A percentile compares a stretch with the other conserved stretches of the same genome.
phyloP scores from a whole-genome alignment of 2,888 invertebrate species.

The Tipula unca region DNA sequence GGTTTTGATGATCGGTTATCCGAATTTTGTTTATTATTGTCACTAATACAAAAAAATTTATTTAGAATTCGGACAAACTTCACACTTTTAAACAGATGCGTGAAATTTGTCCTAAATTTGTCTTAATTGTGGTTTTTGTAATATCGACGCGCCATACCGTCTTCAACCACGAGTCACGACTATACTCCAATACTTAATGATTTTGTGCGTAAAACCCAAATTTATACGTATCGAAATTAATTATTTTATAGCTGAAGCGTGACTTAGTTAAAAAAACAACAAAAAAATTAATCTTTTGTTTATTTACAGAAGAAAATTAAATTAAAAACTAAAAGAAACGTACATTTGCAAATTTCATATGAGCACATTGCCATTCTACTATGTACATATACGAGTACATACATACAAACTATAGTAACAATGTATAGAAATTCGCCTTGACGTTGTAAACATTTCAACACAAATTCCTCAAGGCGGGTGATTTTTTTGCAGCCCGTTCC shows the following conservation, averaged over 20 bases:
- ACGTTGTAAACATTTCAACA: background rate
- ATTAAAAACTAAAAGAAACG: background rate
- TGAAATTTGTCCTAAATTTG: too few species aligned
- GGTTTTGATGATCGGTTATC: too few species aligned
- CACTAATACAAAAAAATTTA: too few species aligned
- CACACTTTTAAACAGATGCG: too few species aligned
- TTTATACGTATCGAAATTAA: background rate
- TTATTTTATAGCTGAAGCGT: background rate
- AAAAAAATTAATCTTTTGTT: conserved; percentile 1
- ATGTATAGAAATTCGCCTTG: background rate
- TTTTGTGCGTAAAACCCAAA: background rate
- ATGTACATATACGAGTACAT: background rate
- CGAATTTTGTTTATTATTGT: too few species aligned
- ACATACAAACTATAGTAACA: background rate
- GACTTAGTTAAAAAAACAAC: background rate
- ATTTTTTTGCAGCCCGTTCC: background rate
- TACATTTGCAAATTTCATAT: background rate
- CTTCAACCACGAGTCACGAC: too few species aligned
- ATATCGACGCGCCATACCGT: too few species aligned
- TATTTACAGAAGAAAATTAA: background rate
- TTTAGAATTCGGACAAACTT: too few species aligned
- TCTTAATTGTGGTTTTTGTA: too few species aligned
- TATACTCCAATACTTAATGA: background rate
- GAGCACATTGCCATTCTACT: background rate
- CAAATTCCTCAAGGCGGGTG: background rate